Evolutionary conservation across 37 sponge, comb jelly and placozoan species (phyloP).

Genomic region (Beroe ovata): DNA sequence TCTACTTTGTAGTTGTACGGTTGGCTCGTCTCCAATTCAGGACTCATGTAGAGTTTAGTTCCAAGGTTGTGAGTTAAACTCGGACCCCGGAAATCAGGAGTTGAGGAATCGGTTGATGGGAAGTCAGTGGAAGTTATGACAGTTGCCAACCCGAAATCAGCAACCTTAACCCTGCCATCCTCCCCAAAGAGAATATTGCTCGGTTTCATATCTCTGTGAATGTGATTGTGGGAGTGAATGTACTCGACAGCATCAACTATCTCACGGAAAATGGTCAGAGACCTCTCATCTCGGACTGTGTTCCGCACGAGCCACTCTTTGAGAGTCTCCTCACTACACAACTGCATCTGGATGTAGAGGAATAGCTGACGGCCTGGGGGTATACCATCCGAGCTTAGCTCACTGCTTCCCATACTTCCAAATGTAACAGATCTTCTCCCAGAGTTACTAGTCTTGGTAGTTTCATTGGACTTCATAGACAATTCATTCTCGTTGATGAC

Average conservation of each 20-base stretch:
- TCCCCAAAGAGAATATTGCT: conserved; percentile 89
- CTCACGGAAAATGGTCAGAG: conserved; percentile 70
- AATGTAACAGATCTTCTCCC: background rate
- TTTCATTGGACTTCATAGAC: background rate
- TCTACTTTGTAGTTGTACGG: conserved; percentile 76
- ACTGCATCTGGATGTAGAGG: conserved; percentile 92
- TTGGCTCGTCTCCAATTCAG: conserved; percentile 17
- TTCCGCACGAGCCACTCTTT: conserved; percentile 79
- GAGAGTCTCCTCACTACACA: conserved; percentile 84
- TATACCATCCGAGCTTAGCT: background rate
- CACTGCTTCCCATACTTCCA: background rate
- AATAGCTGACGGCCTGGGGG: background rate
- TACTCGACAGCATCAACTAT: conserved; percentile 83
- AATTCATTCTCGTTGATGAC: background rate
- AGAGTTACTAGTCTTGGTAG: background rate
- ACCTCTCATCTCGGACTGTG: conserved; percentile 6
- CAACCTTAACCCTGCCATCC: conserved; percentile 85
- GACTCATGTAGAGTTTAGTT: conserved; percentile 64
- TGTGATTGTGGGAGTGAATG: conserved; percentile 82
- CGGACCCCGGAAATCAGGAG: background rate
- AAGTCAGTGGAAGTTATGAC: conserved; percentile 1
- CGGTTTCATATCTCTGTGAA: conserved; percentile 92
- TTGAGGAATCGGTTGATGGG: background rate
- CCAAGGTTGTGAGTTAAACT: conserved; percentile 47
- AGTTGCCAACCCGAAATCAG: conserved; percentile 93